Evolutionary conservation across 2,888 invertebrate genomes (phyloP), one percentile per base, ranked within the genome.

Genomic region (Synergus itoensis): DNA sequence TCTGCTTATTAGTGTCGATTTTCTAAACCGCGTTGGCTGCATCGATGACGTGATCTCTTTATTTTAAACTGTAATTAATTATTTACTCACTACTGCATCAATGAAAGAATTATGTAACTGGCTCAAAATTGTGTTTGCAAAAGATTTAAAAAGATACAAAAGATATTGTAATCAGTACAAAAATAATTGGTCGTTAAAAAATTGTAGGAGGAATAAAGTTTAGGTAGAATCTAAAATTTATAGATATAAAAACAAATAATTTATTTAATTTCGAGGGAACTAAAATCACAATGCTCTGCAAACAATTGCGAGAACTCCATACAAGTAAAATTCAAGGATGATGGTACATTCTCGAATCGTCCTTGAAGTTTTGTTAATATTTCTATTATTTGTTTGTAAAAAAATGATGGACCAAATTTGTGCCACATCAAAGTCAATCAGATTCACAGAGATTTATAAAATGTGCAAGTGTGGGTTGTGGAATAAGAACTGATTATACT

Each of bases 401-500:
- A 53, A 53, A 53, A 53, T 8, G n/a, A n/a, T 53, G n/a, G 2
- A 21, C 18, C 21, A 60, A 60, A 53, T 53, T 53, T 60, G 53
- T 28, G 36, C 53, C 53, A 53, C 48, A 14, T 43, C 7, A 45
- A 69, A 48, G 45, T 53, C 36, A 73, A 36, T 73, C 73, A 73
- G 28, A 36, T 36, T 73, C 16, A n/a, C 11, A 21, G 8, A 73
- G 36, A 36, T 73, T 48, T 53, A 48, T 53, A 36, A 53, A 73
- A 48, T 48, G 48, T n/a, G n/a, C 36, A 53, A 21, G 67, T 73
- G 53, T 73, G 73, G 73, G 73, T n/a, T 73, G 53, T 73, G 45
- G 28, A 73, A 48, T 73, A 48, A 36, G 1, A 28, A 28, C n/a
- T 36, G 48, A 73, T 53, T 28, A 9, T n/a, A 16, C 48, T 48